phyloP scores from a whole-genome alignment of 2,113 vertebrate species.

The Cinclus mexicanus region DNA sequence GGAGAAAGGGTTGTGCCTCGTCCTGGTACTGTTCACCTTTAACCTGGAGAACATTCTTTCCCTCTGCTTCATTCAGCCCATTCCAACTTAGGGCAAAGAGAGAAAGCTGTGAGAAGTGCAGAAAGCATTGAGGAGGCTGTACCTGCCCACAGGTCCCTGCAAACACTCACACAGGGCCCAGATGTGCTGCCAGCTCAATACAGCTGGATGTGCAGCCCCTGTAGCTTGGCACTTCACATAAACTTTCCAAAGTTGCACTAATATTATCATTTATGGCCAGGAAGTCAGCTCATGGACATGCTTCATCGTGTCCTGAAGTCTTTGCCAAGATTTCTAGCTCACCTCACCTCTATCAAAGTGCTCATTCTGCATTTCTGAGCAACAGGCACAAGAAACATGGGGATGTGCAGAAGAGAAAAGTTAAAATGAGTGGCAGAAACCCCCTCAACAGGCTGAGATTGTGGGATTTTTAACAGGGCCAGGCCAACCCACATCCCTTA shows the following conservation, averaged over 20 bases:
- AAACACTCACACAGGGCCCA: background rate
- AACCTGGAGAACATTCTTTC: background rate
- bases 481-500: background rate
- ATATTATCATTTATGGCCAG: constrained; percentile 10
- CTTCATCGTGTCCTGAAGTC: background rate
- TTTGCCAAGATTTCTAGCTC: constrained; percentile 34
- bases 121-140: background rate
- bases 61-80: background rate
- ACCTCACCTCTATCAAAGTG: background rate
- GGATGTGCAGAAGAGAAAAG: background rate
- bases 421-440: background rate
- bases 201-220: background rate
- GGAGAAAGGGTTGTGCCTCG: background rate
- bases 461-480: background rate
- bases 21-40: background rate
- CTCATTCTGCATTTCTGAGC: background rate
- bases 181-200: background rate
- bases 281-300: background rate
- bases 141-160: background rate
- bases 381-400: background rate
- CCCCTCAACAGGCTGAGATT: background rate
- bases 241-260: background rate
- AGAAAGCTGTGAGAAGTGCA: background rate
- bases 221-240: background rate
- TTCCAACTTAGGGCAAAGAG: background rate